phyloP scores from a whole-genome alignment of 2,113 vertebrate species.

The Acanthisitta chloris region DNA sequence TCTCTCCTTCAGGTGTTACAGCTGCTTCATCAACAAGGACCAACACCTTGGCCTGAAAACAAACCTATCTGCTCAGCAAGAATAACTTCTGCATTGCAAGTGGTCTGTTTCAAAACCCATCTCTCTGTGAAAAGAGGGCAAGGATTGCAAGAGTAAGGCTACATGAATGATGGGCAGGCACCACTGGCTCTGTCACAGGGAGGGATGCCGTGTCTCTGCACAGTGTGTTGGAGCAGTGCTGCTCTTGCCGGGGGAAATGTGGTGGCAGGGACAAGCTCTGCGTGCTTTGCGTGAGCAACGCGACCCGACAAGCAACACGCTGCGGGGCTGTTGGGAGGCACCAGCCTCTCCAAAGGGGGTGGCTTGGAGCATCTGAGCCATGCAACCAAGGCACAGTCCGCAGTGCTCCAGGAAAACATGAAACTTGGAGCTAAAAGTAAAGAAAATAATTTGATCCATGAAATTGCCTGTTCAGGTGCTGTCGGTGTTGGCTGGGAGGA shows the following conservation, averaged over 20 bases:
- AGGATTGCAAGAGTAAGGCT: not conserved
- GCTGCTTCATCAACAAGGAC: not conserved
- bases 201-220: not conserved
- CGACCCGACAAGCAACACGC: fast-evolving
- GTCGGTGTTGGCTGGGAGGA: not conserved
- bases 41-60: not conserved
- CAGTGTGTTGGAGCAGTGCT: not conserved
- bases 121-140: not conserved
- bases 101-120: not conserved
- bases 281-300: not conserved
- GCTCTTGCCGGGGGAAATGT: not conserved
- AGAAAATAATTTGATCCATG: not conserved
- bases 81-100: not conserved
- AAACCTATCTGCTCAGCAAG: not conserved
- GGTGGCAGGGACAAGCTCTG: not conserved
- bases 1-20: not conserved
- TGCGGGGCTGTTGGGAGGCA: fast-evolving
- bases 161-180: not conserved
- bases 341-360: not conserved
- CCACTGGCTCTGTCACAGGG: fast-evolving
- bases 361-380: not conserved
- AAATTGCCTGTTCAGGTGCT: fast-evolving
- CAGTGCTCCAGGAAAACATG: fast-evolving
- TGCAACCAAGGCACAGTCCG: not conserved
- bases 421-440: not conserved